A percentile compares a stretch with the other conserved stretches of the same genome.
These are phyloP conservation scores for Crematogaster levior DNA, from an alignment of 2,888 invertebrate genomes.

Conservation along the genomic window DNA sequence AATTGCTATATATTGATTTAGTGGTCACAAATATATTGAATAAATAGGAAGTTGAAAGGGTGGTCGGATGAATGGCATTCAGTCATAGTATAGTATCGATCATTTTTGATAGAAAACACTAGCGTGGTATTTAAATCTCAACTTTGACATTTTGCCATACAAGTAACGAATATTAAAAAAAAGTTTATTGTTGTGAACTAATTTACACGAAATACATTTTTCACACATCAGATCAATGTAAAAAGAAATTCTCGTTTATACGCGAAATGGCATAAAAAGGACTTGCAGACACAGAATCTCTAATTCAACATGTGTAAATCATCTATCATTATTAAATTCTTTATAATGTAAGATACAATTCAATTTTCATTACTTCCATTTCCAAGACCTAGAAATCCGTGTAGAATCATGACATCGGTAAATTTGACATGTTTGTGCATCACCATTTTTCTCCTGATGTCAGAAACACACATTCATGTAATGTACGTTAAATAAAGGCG, in stretches of 20 bases:
- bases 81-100: constrained; percentile 7
- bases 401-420: neutral
- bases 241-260: neutral
- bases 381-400: neutral
- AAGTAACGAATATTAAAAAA: constrained; percentile 11
- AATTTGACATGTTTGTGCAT: neutral
- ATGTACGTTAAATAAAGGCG: constrained; percentile 2
- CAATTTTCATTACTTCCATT: neutral
- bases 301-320: neutral
- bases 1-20: constrained; percentile 19
- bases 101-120: constrained; percentile 26
- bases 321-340: neutral
- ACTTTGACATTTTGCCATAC: constrained; percentile 37
- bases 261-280: neutral
- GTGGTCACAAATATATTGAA: neutral
- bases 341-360: neutral
- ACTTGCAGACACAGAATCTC: neutral
- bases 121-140: constrained; percentile 32
- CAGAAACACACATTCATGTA: neutral
- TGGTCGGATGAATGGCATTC: neutral
- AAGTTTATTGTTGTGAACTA: neutral
- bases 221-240: neutral
- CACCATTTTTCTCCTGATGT: constrained; percentile 18
- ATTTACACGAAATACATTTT: neutral
- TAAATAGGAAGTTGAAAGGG: constrained; percentile 15